Evolutionary conservation across 2,888 invertebrate genomes (phyloP).

Genomic region (Salticus scenicus): DNA sequence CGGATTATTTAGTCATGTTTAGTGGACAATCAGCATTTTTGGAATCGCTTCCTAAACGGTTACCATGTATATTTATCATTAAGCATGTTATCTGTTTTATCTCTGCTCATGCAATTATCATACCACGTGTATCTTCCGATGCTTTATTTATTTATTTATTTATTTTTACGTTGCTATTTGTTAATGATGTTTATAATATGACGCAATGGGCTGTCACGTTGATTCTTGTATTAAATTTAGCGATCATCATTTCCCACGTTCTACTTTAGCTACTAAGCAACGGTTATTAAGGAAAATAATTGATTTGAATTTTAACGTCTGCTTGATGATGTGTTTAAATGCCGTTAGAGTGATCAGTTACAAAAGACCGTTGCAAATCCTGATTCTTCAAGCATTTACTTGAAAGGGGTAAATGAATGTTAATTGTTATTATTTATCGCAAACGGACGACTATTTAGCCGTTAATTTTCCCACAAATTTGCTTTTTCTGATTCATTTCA

Average conservation of each 20-base stretch:
- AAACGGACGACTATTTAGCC: not conserved
- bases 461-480: not conserved
- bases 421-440: not conserved
- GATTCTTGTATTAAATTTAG: not conserved
- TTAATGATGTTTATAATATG: not conserved
- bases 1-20: conserved; percentile 44
- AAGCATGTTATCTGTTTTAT: not conserved
- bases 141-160: not conserved
- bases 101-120: not conserved
- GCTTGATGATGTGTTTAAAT: not conserved
- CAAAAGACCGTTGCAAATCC: not conserved
- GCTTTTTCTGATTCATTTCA: too few relatives aligned
- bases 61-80: not conserved
- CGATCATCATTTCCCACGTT: not conserved
- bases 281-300: not conserved
- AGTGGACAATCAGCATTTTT: conserved; percentile 12
- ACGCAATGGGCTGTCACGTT: not conserved
- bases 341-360: not conserved
- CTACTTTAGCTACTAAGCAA: not conserved
- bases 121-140: not conserved
- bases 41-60: conserved; percentile 1
- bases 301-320: not conserved
- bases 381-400: not conserved
- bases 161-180: not conserved
- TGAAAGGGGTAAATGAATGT: not conserved